Conservation (phyloP, 2,888 invertebrate genomes). For the Catocala fraxini region DNA sequence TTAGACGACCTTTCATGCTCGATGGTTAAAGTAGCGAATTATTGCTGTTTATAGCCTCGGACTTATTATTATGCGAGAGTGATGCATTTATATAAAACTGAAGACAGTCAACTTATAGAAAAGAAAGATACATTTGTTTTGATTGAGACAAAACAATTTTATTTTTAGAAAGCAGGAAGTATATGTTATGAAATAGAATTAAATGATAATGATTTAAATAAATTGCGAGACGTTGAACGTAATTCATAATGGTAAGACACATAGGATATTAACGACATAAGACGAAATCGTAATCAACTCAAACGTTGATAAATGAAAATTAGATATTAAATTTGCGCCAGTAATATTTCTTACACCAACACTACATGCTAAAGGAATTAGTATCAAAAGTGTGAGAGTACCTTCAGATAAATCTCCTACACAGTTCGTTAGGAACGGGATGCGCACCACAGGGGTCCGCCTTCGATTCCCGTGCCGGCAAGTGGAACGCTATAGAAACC, state of each 20-base stretch:
- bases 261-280: too few relatives aligned
- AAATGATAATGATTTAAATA: too few relatives aligned
- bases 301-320: constrained; percentile 52
- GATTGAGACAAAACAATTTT: constrained; percentile 2
- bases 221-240: too few relatives aligned
- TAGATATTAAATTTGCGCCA: constrained; percentile 51
- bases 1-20: constrained; percentile 50
- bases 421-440: constrained; percentile 84
- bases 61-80: constrained; percentile 14
- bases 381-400: constrained; percentile 72
- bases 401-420: constrained; percentile 61
- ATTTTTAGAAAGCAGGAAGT: constrained; percentile 12
- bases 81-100: too few relatives aligned
- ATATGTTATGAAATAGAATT: constrained; percentile 1
- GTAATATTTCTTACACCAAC: constrained; percentile 70
- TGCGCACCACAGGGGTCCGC: constrained; percentile 77
- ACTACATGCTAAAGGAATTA: constrained; percentile 84
- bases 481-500: constrained; percentile 79
- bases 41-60: constrained; percentile 17
- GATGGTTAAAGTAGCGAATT: constrained; percentile 24
- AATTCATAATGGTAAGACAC: too few relatives aligned
- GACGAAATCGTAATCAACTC: not conserved
- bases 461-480: constrained; percentile 80
- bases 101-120: too few relatives aligned
- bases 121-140: not conserved